Conservation (phyloP, 2,888 invertebrate genomes). For the Biston stratarius region DNA sequence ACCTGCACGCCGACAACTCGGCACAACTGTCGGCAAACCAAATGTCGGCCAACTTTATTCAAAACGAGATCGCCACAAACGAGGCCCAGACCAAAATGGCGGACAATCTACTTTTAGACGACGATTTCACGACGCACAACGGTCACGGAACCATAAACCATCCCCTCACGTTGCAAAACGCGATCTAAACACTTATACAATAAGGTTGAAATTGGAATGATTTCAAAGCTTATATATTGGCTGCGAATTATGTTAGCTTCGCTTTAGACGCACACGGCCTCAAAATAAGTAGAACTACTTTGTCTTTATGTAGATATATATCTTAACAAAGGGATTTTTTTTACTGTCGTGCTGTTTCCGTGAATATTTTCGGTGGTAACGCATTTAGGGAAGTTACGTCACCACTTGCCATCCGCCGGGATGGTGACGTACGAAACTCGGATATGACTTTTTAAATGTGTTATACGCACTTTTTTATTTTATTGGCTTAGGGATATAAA, state of each 20-base stretch:
- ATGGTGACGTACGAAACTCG: not conserved
- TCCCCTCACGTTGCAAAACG: slow-evolving; percentile 78
- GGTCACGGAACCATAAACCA: slow-evolving; percentile 70
- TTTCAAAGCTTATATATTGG: slow-evolving; percentile 72
- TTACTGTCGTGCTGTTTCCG: not conserved
- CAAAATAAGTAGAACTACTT: slow-evolving; percentile 6
- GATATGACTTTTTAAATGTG: slow-evolving; percentile 4
- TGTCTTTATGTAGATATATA: slow-evolving; percentile 5
- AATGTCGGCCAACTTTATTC: slow-evolving; percentile 71
- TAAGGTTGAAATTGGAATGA: slow-evolving; percentile 58
- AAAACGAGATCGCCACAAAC: slow-evolving; percentile 66
- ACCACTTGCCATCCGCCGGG: too few species aligned
- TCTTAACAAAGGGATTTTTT: not conserved
- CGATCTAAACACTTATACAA: slow-evolving; percentile 62
- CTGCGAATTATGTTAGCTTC: slow-evolving; percentile 48
- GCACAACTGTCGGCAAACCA: slow-evolving; percentile 59
- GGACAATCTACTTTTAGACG: slow-evolving; percentile 60
- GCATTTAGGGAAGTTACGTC: not conserved
- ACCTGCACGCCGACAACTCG: slow-evolving; percentile 46
- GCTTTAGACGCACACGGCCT: slow-evolving; percentile 16
- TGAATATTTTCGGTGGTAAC: not conserved
- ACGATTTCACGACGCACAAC: slow-evolving; percentile 81
- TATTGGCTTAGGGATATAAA: too few species aligned
- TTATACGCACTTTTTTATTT: too few species aligned
- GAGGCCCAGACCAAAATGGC: slow-evolving; percentile 61